Evolutionary conservation across 2,888 invertebrate genomes (phyloP).

Genomic region (Plagodis dolabraria): DNA sequence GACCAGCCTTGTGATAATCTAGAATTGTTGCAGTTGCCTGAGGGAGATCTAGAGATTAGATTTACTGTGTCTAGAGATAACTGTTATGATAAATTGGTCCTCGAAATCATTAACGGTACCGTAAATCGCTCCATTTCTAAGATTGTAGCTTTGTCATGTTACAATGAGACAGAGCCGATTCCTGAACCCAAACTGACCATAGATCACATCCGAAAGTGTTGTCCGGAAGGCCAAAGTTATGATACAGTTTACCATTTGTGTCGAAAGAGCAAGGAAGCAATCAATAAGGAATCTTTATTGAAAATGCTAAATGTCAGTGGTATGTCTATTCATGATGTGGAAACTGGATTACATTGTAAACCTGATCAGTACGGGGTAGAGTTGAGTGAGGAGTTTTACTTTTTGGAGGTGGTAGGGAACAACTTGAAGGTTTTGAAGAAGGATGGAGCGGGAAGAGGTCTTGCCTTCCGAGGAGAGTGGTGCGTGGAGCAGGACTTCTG

Average conservation of each 20-base stretch:
- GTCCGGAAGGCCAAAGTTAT: conserved; percentile 65
- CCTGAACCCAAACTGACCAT: conserved; percentile 47
- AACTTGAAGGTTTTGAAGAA: conserved; percentile 50
- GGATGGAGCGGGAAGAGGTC: conserved; percentile 41
- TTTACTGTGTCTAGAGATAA: conserved; percentile 38
- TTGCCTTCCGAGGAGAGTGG: conserved; percentile 65
- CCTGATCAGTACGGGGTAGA: conserved; percentile 64
- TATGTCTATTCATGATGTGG: conserved; percentile 62
- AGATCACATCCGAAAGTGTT: conserved; percentile 70
- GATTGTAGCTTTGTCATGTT: conserved; percentile 63
- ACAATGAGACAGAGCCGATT: conserved; percentile 46
- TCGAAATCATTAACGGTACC: conserved; percentile 61
- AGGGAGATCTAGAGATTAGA: conserved; percentile 42
- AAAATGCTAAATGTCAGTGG: conserved; percentile 47
- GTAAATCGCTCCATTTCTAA: conserved; percentile 60
- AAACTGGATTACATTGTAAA: conserved; percentile 65
- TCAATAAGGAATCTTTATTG: conserved; percentile 54
- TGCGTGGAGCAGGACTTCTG: conserved; percentile 67
- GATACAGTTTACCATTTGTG: conserved; percentile 65
- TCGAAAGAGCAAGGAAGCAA: conserved; percentile 43
- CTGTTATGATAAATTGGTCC: conserved; percentile 67
- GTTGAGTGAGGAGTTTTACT: conserved; percentile 56
- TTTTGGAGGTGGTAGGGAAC: conserved; percentile 56
- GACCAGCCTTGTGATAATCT: conserved; percentile 51
- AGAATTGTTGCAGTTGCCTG: conserved; percentile 46